Percentiles rank a stretch among this genome's conserved stretches.
Evolutionary conservation across 1,140 invertebrate genomes (phyloP).

Genomic region (Drosophila novamexicana): DNA sequence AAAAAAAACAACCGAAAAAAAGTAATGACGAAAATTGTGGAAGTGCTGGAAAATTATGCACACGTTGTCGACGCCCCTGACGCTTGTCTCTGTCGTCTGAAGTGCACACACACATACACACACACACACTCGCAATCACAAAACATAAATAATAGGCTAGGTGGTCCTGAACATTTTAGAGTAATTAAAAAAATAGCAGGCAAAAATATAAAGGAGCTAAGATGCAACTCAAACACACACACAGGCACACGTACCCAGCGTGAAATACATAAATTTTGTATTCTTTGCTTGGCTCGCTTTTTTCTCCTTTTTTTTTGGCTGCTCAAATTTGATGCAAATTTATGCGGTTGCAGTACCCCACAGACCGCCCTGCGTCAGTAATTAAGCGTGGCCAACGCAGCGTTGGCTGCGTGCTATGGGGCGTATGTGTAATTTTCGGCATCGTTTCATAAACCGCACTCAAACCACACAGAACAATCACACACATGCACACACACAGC

Average conservation of each 20-base stretch:
- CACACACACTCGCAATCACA: slow-evolving; percentile 17
- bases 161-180: slow-evolving; percentile 78
- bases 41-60: slow-evolving; percentile 81
- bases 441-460: slow-evolving; percentile 76
- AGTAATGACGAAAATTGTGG: slow-evolving; percentile 80
- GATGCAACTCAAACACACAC: slow-evolving; percentile 49
- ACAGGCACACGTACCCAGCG: background rate
- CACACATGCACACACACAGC: slow-evolving; percentile 1
- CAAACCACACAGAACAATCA: slow-evolving; percentile 24
- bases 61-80: slow-evolving; percentile 51
- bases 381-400: slow-evolving; percentile 70
- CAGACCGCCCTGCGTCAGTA: slow-evolving; percentile 43
- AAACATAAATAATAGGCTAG: slow-evolving; percentile 67
- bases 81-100: slow-evolving; percentile 65
- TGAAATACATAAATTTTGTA: slow-evolving; percentile 64
- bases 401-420: slow-evolving; percentile 62
- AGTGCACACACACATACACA: slow-evolving; percentile 41
- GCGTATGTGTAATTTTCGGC: slow-evolving; percentile 83
- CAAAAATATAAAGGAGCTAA: slow-evolving; percentile 63
- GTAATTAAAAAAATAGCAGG: slow-evolving; percentile 78
- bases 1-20: slow-evolving; percentile 64
- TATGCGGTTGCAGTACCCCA: slow-evolving; percentile 52
- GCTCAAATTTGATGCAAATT: slow-evolving; percentile 72
- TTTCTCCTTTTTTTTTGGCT: slow-evolving; percentile 41
- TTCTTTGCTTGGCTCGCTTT: slow-evolving; percentile 29